Percentiles rank a stretch among this genome's conserved stretches.
phyloP scores from a whole-genome alignment of 2,797 vertebrate genomes.

The Pipistrellus kuhlii region DNA sequence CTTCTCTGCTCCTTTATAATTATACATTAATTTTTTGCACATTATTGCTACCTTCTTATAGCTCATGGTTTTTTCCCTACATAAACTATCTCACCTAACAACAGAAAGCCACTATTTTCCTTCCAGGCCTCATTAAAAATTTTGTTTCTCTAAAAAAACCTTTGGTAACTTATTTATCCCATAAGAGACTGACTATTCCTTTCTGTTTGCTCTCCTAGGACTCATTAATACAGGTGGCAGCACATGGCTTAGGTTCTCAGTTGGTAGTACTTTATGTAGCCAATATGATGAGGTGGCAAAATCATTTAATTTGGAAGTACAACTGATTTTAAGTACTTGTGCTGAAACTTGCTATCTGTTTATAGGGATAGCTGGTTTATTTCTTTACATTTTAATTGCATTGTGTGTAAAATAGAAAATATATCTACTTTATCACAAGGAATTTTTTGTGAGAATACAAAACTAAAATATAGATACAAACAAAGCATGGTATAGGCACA shows the following conservation, averaged over 20 bases:
- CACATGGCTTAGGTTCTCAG: background rate
- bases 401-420: conserved; percentile 31
- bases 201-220: background rate
- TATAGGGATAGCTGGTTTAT: background rate
- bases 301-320: background rate
- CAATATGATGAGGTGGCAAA: background rate
- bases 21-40: background rate
- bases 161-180: background rate
- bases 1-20: background rate
- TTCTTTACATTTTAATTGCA: conserved; percentile 35
- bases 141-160: conserved; percentile 19
- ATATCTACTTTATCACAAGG: background rate
- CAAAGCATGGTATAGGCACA: background rate
- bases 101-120: background rate
- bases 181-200: background rate
- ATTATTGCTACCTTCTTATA: background rate
- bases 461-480: conserved; percentile 40
- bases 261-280: background rate
- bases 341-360: background rate
- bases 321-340: conserved; percentile 19
- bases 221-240: background rate
- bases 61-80: background rate
- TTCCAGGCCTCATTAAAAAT: background rate
- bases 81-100: background rate
- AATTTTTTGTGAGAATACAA: background rate